These are phyloP conservation scores for Girardinus metallicus DNA, from an alignment of 2,797 vertebrate genomes.

Conservation along the genomic window DNA sequence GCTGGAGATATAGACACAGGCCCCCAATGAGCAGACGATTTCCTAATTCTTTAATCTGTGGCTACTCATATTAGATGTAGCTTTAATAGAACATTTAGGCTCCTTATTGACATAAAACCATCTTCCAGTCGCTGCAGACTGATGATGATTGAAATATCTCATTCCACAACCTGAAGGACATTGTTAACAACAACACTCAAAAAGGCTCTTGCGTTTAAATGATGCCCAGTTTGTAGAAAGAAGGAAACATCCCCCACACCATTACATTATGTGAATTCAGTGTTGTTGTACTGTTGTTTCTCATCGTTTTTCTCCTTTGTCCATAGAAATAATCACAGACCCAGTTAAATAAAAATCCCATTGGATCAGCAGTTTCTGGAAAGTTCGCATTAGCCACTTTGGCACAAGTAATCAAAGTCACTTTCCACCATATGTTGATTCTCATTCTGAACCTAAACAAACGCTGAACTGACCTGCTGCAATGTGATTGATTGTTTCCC, in stretches of 20 bases:
- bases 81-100: not conserved
- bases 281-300: not conserved
- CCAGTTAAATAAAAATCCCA: not conserved
- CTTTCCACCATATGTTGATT: not conserved
- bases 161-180: not conserved
- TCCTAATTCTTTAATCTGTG: not conserved
- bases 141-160: not conserved
- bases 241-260: not conserved
- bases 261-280: not conserved
- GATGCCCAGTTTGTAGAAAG: not conserved
- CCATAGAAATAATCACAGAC: not conserved
- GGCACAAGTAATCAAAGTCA: not conserved
- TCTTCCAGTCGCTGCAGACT: not conserved
- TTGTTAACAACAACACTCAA: not conserved
- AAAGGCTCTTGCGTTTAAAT: not conserved
- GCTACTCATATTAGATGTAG: not conserved
- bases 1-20: not conserved
- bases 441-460: not conserved
- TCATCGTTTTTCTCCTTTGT: not conserved
- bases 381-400: not conserved
- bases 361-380: not conserved
- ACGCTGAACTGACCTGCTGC: not conserved
- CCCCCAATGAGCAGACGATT: not conserved
- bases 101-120: not conserved
- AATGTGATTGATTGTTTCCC: not conserved